Evolutionary conservation across 2,113 vertebrate genomes (phyloP).

Genomic region (Hoplias malabaricus): DNA sequence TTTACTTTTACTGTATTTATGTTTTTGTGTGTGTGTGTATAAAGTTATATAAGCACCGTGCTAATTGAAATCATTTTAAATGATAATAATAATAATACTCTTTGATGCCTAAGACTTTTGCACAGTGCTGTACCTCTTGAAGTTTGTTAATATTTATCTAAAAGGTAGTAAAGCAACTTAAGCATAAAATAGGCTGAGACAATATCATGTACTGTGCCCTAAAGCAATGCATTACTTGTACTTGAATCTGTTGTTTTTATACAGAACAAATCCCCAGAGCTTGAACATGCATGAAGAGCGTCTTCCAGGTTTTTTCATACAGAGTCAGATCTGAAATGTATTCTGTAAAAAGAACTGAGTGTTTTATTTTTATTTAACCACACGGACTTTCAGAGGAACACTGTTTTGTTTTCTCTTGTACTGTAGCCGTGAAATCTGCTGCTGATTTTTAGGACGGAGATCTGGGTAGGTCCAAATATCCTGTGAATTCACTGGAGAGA

Average conservation of each 20-base stretch:
- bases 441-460: slow-evolving; percentile 10
- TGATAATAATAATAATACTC: no score
- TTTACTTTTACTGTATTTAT: no score
- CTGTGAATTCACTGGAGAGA: slow-evolving; percentile 16
- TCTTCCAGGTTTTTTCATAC: slow-evolving; percentile 61
- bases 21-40: no score
- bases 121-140: slow-evolving; percentile 61
- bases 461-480: slow-evolving; percentile 12
- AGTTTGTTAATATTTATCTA: slow-evolving; percentile 67
- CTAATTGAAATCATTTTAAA: no score
- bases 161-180: slow-evolving; percentile 65
- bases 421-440: slow-evolving; percentile 7
- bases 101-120: no score
- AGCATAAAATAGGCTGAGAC: slow-evolving; percentile 39
- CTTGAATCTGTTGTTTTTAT: slow-evolving; percentile 46
- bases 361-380: slow-evolving; percentile 2
- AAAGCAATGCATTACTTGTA: slow-evolving; percentile 51
- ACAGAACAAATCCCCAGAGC: slow-evolving; percentile 52
- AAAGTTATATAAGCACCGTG: no score
- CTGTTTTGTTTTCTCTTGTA: slow-evolving; percentile 34
- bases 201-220: slow-evolving; percentile 38
- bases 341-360: slow-evolving; percentile 19
- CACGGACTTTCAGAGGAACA: slow-evolving; percentile 5
- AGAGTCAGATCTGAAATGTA: slow-evolving; percentile 32
- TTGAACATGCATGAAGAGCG: slow-evolving; percentile 60